Evolutionary conservation across 2,888 invertebrate genomes (phyloP).

Genomic region (Hipparchia semele): DNA sequence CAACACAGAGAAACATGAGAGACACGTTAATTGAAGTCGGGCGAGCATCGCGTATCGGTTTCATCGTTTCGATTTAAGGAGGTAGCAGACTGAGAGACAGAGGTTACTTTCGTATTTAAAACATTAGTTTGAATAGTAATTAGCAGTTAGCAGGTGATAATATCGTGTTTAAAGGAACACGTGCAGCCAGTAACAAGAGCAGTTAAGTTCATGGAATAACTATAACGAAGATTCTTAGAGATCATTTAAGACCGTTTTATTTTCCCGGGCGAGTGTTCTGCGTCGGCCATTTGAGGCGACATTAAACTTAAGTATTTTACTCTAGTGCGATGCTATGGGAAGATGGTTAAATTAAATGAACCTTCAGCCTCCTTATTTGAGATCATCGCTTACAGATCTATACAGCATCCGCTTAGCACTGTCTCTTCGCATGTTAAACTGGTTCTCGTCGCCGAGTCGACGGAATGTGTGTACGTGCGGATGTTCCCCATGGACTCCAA

Average conservation of each 20-base stretch:
- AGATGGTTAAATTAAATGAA: slow-evolving; percentile 73
- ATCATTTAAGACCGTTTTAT: slow-evolving; percentile 53
- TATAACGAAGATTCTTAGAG: slow-evolving; percentile 35
- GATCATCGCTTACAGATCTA: neutral
- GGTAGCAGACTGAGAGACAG: too few relatives aligned
- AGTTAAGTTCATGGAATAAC: slow-evolving; percentile 26
- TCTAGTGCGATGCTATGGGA: slow-evolving; percentile 63
- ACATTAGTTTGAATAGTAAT: neutral
- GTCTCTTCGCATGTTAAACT: too few relatives aligned
- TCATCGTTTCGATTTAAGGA: too few relatives aligned
- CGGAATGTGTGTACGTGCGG: neutral
- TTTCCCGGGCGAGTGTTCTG: slow-evolving; percentile 51
- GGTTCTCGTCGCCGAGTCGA: too few relatives aligned
- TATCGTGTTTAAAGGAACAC: neutral
- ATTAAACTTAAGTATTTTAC: slow-evolving; percentile 68
- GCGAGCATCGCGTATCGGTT: too few relatives aligned
- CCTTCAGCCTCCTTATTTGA: neutral
- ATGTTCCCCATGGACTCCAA: neutral
- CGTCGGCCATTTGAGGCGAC: slow-evolving; percentile 62
- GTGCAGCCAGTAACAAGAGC: slow-evolving; percentile 10
- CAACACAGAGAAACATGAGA: too few relatives aligned
- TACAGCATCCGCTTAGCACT: neutral
- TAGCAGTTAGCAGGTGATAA: neutral
- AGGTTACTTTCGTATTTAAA: too few relatives aligned
- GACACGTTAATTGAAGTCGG: too few relatives aligned